Conservation (phyloP, 1,140 invertebrate species). For the Zaprionus capensis region DNA sequence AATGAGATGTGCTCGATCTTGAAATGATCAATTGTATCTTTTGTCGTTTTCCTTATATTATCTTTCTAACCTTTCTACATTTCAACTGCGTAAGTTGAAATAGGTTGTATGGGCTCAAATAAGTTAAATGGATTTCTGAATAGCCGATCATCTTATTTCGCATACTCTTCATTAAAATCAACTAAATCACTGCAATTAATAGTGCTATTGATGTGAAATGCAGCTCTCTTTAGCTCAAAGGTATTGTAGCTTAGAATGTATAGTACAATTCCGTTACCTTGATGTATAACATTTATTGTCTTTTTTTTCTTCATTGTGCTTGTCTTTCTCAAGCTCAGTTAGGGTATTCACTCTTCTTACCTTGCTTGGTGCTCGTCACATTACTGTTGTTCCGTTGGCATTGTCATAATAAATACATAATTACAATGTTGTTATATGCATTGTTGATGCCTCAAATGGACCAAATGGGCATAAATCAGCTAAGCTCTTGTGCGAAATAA, state of each 20-base stretch:
- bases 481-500: conserved; percentile 6
- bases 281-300: no score
- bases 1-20: no score
- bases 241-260: no score
- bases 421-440: conserved; percentile 30
- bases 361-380: not conserved
- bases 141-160: no score
- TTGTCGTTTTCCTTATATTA: no score
- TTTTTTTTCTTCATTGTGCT: not conserved
- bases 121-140: no score
- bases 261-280: no score
- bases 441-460: conserved; percentile 28
- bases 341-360: not conserved
- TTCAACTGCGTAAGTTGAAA: no score
- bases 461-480: conserved; percentile 34
- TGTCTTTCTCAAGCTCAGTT: not conserved
- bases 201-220: not conserved
- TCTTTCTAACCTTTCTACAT: no score
- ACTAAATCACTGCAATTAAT: not conserved
- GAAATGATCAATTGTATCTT: no score
- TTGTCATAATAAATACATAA: conserved; percentile 42
- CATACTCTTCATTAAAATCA: not conserved
- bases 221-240: not conserved
- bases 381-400: conserved; percentile 15
- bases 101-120: no score